Conservation (phyloP, 2,113 vertebrate species). For the Octodon degus region DNA sequence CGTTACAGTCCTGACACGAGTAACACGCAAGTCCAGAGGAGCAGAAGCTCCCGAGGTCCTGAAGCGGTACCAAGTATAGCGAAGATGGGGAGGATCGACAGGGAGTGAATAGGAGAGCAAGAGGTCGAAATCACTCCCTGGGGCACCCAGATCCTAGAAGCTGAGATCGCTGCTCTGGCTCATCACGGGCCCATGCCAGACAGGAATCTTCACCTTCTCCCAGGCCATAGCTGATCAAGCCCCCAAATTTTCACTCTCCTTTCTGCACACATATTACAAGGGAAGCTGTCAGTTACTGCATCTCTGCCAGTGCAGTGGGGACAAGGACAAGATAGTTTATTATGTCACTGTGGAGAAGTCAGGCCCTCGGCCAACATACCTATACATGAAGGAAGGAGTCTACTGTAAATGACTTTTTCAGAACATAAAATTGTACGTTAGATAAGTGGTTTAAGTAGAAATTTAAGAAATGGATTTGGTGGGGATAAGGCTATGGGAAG, state of each 20-base stretch:
- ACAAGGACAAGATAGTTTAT: not conserved
- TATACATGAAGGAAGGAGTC: not conserved
- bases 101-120: not conserved
- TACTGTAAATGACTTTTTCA: not conserved
- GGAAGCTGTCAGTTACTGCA: not conserved
- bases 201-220: not conserved
- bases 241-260: not conserved
- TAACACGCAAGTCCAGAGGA: not conserved
- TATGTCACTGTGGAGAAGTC: not conserved
- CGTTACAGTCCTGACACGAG: not conserved
- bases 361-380: not conserved
- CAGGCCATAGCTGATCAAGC: not conserved
- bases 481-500: not conserved
- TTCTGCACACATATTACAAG: not conserved
- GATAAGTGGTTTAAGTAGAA: conserved; percentile 3
- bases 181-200: not conserved
- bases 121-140: not conserved
- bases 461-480: conserved; percentile 37
- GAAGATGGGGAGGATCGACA: not conserved
- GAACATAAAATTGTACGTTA: conserved; percentile 8
- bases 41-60: not conserved
- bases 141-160: not conserved
- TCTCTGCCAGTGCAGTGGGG: accelerated
- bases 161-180: not conserved
- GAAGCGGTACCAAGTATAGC: not conserved